Conservation (phyloP, 2,888 invertebrate genomes). For the Nasonia oneida region DNA sequence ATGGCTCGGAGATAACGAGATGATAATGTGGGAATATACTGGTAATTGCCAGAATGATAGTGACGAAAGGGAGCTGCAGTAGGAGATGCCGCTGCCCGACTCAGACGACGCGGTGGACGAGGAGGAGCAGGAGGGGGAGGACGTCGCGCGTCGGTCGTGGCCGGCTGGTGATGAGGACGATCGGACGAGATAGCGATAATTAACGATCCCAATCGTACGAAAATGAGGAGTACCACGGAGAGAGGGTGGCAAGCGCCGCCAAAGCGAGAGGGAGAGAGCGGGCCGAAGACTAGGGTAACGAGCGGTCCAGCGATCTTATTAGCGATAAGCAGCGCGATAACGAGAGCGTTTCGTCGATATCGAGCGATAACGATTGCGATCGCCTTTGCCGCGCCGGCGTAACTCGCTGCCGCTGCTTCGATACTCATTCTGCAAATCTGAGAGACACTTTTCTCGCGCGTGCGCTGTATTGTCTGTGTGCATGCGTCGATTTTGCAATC, state of each 20-base stretch:
- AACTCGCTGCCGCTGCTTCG: slow-evolving; percentile 14
- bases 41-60: slow-evolving; percentile 77
- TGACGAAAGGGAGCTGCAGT: slow-evolving; percentile 67
- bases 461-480: not conserved
- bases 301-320: slow-evolving; percentile 77
- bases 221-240: slow-evolving; percentile 72
- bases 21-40: slow-evolving; percentile 74
- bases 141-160: not conserved
- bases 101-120: not conserved
- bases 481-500: too few relatives aligned
- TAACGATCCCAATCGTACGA: slow-evolving; percentile 77
- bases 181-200: slow-evolving; percentile 75
- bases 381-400: slow-evolving; percentile 19
- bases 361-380: slow-evolving; percentile 67
- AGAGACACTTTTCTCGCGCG: not conserved
- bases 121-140: not conserved
- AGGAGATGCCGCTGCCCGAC: slow-evolving; percentile 58
- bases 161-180: slow-evolving; percentile 65
- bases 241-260: slow-evolving; percentile 51
- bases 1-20: slow-evolving; percentile 72
- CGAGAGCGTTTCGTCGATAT: slow-evolving; percentile 69
- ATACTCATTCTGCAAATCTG: too few relatives aligned
- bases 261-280: slow-evolving; percentile 40
- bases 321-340: slow-evolving; percentile 75
- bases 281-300: slow-evolving; percentile 75